Conservation (phyloP, 1,140 invertebrate species). For the Cydia splendana region DNA sequence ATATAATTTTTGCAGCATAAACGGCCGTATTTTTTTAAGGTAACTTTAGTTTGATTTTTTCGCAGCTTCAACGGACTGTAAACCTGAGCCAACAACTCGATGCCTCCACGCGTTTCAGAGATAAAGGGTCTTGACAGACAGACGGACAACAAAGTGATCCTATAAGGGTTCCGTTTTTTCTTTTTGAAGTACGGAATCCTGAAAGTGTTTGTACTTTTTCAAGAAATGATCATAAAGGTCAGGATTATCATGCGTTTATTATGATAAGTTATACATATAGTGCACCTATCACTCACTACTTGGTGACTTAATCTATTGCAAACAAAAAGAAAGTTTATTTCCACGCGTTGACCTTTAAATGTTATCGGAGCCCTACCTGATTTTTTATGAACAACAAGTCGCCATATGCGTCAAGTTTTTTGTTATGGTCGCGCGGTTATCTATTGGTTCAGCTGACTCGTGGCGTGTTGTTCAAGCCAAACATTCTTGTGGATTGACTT, state of each 20-base stretch:
- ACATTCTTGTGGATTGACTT: conserved; percentile 12
- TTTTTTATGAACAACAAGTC: conserved; percentile 14
- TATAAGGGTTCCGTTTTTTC: too few species aligned
- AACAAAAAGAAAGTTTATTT: neutral
- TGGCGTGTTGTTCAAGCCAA: neutral
- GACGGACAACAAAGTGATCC: too few species aligned
- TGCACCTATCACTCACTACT: neutral
- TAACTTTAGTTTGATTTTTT: too few species aligned
- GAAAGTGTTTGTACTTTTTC: too few species aligned
- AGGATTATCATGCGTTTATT: neutral
- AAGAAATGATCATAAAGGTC: too few species aligned
- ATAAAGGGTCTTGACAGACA: too few species aligned
- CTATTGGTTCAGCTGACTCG: conserved; percentile 15
- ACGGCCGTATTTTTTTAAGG: too few species aligned
- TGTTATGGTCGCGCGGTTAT: conserved; percentile 10
- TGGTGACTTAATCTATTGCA: neutral
- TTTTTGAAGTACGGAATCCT: too few species aligned
- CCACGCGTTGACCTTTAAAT: neutral
- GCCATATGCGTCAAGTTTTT: neutral
- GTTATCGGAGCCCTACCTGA: conserved; percentile 9
- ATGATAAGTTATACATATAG: neutral
- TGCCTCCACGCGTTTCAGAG: too few species aligned
- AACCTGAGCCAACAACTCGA: too few species aligned
- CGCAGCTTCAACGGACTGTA: too few species aligned
- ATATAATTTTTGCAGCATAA: too few species aligned